Base-by-base conservation (phyloP, 1,140 invertebrate species). In the Muscidifurax raptorellus region DNA sequence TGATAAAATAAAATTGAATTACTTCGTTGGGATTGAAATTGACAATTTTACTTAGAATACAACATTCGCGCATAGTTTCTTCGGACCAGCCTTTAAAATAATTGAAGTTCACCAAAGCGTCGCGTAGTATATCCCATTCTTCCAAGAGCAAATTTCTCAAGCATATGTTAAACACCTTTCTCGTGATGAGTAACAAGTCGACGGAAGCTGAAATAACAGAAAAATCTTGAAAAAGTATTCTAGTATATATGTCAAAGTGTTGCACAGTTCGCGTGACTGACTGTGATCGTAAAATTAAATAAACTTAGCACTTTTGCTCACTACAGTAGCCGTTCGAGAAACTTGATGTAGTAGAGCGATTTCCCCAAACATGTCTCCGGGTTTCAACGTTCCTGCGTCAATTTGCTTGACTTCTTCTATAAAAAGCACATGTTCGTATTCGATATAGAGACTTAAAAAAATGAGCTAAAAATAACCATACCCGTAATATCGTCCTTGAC, bases 71-170 rank as follows among this genome's bases (percentile, higher is more conserved):
- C 76, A 91, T 88, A 0, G 86, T 91, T 86, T 93, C 92, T 87
- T 94, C 93, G 85, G 94, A 93, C 90, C 95, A 94, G 7, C 92
- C 91, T 85, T 95, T 94, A 88, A 96, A 96, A 87, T 96, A 96
- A 69, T 94, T 94, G 85, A 96, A 96, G 69, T 93, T 92, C 2
- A 93, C 90, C 91, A 96, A 93, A 0, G 94, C 94, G 30, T 91
- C 91, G n/a, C 91, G 90, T 18, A 95, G 93, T 86, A 94, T 90
- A 36, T 95, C 93, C 95, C 95, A 96, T 86, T 95, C 93, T 76
- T 94, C 92, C 86, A 94, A 91, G 2, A 96, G 92, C 12, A 92
- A 92, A 5, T 89, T 89, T 88, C 94, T 94, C 25, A 96, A 90
- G n/a, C 95, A 90, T 79, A 91, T 91, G 83, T 95, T 93, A 86